Conservation (phyloP, 2,113 vertebrate genomes). For the Rhynchomys soricoides region DNA sequence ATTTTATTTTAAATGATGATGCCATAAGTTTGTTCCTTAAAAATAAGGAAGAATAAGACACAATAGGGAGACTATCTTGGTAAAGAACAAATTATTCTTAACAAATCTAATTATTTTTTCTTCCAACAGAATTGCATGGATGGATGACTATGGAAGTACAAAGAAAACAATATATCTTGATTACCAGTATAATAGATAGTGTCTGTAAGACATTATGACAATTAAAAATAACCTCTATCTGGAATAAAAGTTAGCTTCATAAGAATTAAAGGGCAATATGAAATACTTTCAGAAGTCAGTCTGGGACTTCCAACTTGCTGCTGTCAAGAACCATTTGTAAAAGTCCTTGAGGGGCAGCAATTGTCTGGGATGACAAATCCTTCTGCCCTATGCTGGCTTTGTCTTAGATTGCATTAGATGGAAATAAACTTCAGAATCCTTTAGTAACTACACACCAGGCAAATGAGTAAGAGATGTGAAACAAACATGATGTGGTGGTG, state of each 20-base stretch:
- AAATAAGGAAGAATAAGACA: slow-evolving; percentile 50
- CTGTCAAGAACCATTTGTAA: neutral
- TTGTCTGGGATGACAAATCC: slow-evolving; percentile 20
- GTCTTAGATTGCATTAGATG: neutral
- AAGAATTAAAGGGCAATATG: slow-evolving; percentile 44
- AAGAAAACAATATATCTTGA: slow-evolving; percentile 66
- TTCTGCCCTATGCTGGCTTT: neutral
- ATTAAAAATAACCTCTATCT: slow-evolving; percentile 59
- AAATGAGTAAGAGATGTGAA: neutral
- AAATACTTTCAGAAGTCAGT: neutral
- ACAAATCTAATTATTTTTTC: slow-evolving; percentile 62
- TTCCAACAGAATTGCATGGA: slow-evolving; percentile 44
- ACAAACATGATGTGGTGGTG: neutral
- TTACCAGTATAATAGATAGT: slow-evolving; percentile 60
- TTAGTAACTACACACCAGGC: neutral
- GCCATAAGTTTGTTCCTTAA: neutral
- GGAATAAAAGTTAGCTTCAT: slow-evolving; percentile 47
- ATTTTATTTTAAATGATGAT: slow-evolving; percentile 19
- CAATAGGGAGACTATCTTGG: slow-evolving; percentile 39
- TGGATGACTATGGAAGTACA: slow-evolving; percentile 58
- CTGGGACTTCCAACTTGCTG: neutral
- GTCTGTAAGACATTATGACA: slow-evolving; percentile 59
- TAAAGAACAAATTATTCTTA: slow-evolving; percentile 69
- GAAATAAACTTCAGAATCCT: neutral
- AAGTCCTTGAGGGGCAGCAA: neutral